Evolutionary conservation across 2,888 invertebrate species (phyloP).

Genomic region (Drosophila lacicola): DNA sequence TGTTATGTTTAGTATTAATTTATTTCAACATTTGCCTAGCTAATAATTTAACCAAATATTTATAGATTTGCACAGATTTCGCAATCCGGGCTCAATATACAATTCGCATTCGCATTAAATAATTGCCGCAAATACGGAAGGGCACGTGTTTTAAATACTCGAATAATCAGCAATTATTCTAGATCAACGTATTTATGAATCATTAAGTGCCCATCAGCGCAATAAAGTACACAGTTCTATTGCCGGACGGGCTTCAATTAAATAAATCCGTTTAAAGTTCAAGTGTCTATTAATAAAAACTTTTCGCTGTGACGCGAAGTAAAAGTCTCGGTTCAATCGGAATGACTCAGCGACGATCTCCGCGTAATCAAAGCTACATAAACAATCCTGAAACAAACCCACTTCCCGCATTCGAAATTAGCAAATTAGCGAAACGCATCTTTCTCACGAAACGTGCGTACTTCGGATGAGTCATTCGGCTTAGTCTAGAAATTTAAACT

Average conservation of each 20-base stretch:
- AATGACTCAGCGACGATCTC: constrained; percentile 18
- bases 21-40: constrained; percentile 7
- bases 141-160: background rate
- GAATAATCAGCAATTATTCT: constrained; percentile 2
- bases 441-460: constrained; percentile 8
- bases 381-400: constrained; percentile 1
- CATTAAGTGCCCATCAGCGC: constrained; percentile 15
- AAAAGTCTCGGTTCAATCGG: background rate
- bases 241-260: constrained; percentile 7
- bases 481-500: background rate
- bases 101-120: no score
- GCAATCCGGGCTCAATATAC: no score
- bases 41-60: constrained; percentile 16
- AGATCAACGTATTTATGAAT: constrained; percentile 34
- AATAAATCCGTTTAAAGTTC: background rate
- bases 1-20: constrained; percentile 15
- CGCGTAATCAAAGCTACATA: background rate
- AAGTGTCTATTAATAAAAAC: constrained; percentile 4
- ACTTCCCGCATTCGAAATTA: background rate
- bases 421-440: background rate
- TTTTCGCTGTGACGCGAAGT: constrained; percentile 26
- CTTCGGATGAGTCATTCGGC: constrained; percentile 1
- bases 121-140: no score
- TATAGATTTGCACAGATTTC: background rate
- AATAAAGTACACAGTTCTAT: constrained; percentile 15